Conservation (phyloP, 1,140 invertebrate genomes). For the Paraescarpia echinospica region DNA sequence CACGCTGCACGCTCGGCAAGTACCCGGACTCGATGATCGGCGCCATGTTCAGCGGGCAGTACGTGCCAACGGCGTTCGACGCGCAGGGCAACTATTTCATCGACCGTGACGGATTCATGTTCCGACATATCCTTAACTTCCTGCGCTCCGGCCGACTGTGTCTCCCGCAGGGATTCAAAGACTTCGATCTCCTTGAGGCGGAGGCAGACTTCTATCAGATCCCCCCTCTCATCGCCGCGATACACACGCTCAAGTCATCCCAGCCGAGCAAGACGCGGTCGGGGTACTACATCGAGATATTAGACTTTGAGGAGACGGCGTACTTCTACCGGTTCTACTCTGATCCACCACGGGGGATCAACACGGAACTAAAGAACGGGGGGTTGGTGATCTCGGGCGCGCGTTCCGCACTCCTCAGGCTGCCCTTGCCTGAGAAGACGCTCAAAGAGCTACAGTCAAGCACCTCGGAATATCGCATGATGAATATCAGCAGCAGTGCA, state of each 20-base stretch:
- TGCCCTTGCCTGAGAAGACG: slow-evolving; percentile 31
- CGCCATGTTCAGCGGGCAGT: slow-evolving; percentile 37
- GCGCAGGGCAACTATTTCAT: slow-evolving; percentile 35
- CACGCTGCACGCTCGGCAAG: slow-evolving; percentile 33
- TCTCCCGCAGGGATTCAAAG: slow-evolving; percentile 31
- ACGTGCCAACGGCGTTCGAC: slow-evolving; percentile 32
- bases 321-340: slow-evolving; percentile 35
- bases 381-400: slow-evolving; percentile 33
- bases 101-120: slow-evolving; percentile 34
- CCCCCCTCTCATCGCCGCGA: slow-evolving; percentile 24
- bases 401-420: slow-evolving; percentile 22
- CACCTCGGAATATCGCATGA: slow-evolving; percentile 24
- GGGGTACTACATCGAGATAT: slow-evolving; percentile 31
- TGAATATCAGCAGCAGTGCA: slow-evolving; percentile 26
- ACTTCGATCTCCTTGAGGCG: slow-evolving; percentile 32
- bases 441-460: slow-evolving; percentile 27
- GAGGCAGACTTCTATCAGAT: slow-evolving; percentile 35
- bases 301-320: slow-evolving; percentile 34
- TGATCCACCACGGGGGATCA: slow-evolving; percentile 25
- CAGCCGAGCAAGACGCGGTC: not conserved
- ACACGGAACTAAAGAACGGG: slow-evolving; percentile 31
- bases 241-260: slow-evolving; percentile 4
- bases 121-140: slow-evolving; percentile 34
- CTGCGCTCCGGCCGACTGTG: slow-evolving; percentile 27
- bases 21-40: slow-evolving; percentile 40